phyloP scores from a whole-genome alignment of 2,797 vertebrate genomes.

The Forpus xanthops region DNA sequence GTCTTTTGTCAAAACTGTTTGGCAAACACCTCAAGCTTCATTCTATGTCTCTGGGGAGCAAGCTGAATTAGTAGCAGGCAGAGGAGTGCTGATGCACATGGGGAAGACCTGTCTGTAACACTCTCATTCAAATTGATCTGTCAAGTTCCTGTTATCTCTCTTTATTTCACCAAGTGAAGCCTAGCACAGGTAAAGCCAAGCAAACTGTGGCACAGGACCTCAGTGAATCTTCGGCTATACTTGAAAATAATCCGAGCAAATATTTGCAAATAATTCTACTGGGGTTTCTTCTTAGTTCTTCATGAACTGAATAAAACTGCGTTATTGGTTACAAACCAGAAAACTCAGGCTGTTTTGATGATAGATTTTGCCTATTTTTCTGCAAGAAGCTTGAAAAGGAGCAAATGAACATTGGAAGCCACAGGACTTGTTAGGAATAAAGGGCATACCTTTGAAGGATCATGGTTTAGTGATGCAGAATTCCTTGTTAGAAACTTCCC shows the following conservation, averaged over 20 bases:
- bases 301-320: not conserved
- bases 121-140: not conserved
- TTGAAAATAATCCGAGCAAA: not conserved
- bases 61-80: not conserved
- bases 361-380: not conserved
- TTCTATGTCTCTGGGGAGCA: not conserved
- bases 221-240: not conserved
- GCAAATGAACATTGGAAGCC: not conserved
- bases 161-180: not conserved
- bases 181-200: not conserved
- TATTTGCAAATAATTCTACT: not conserved
- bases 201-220: not conserved
- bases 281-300: not conserved
- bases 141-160: accelerated
- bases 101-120: not conserved
- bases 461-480: accelerated
- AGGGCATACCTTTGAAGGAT: not conserved
- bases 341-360: not conserved
- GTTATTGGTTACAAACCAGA: not conserved
- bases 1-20: not conserved
- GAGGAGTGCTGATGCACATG: not conserved
- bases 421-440: not conserved
- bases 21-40: not conserved
- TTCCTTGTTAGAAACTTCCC: not conserved
- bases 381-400: not conserved